Evolutionary conservation across 2,797 vertebrate genomes (phyloP), one percentile per base, ranked within the genome.

Genomic region (Ctenopoma multispine): DNA sequence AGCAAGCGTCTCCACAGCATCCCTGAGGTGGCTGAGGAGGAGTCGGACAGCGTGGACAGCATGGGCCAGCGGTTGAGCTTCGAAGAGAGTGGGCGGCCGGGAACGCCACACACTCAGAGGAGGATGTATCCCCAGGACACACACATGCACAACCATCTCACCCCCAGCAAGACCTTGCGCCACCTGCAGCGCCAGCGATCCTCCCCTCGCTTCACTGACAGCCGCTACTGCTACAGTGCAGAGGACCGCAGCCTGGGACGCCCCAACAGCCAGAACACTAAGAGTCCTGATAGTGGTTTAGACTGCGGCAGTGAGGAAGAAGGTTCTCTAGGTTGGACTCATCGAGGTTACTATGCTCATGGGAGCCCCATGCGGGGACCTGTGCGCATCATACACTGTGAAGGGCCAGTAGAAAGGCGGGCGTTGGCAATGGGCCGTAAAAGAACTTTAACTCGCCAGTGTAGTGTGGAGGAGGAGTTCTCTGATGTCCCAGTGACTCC

Each of bases 301-400:
- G 98, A 98, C 91, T 99, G 97, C 1, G 97, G 97, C 67, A 98
- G 98, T 0, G 97, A 98, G 88, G 97, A 99, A 55, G 98, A 99
- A 17, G 94, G 95, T 1, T 94, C 92, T 7, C 67, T 95, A 24
- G 93, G 90, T 80, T 85, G 94, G 4, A 90, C 86, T 4, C 65
- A 91, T 40, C 89, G 88, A 1, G 91, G 91, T 18, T 84, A 92
- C 59, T 93, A 92, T 54, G 56, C 91, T 49, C 80, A 93, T 3
- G 92, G 89, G 1, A 89, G 91, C 72, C 86, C 94, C 47, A 79
- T 92, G 83, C 83, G 87, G 66, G 83, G 82, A 53, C 88, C 87
- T 20, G 83, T 93, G 55, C 92, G 93, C 21, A 72, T 93, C 79
- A 94, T 95, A 75, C 94, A 95, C 87, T 94, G 94, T 53, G 91